phyloP scores from a whole-genome alignment of 2,797 vertebrate species.

The Podarcis siculus region DNA sequence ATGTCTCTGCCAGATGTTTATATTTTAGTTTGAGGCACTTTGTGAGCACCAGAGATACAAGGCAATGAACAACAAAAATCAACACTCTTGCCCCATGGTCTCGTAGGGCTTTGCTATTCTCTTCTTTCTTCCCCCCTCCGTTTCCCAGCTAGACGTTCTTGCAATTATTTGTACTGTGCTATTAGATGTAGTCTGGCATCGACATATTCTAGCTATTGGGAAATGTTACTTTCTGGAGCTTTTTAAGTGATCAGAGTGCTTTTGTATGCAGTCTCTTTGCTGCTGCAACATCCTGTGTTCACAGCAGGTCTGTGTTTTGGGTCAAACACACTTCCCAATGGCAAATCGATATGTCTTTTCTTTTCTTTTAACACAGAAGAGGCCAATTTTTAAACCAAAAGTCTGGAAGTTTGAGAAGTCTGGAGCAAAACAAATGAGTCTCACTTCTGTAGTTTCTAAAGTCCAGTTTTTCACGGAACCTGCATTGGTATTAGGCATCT shows the following conservation, averaged over 20 bases:
- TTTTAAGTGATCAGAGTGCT: slow-evolving; percentile 1
- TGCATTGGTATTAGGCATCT: not conserved
- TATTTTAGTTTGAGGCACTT: slow-evolving; percentile 21
- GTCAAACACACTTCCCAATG: not conserved
- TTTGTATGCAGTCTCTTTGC: slow-evolving; percentile 2
- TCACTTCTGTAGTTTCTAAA: not conserved
- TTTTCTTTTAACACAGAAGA: not conserved
- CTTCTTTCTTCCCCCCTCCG: not conserved
- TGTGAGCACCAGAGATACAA: slow-evolving; percentile 26
- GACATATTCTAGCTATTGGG: not conserved
- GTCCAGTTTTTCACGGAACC: not conserved
- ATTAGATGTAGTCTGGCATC: slow-evolving; percentile 14
- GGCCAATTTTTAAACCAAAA: not conserved
- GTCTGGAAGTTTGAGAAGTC: not conserved
- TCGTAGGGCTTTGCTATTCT: not conserved
- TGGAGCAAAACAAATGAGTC: not conserved
- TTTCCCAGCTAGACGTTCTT: slow-evolving; percentile 10
- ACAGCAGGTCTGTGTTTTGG: not conserved
- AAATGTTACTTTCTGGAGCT: slow-evolving; percentile 24
- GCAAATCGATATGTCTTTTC: slow-evolving; percentile 20
- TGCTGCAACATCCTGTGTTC: slow-evolving; percentile 35
- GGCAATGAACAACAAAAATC: slow-evolving; percentile 48
- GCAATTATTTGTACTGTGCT: slow-evolving; percentile 8
- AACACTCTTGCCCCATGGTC: not conserved
- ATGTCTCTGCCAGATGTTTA: slow-evolving; percentile 54